Percentiles rank a stretch among this genome's conserved stretches.
These are phyloP conservation scores for Drosophila sulfurigaster DNA, from an alignment of 1,140 invertebrate genomes.

Conservation along the genomic window DNA sequence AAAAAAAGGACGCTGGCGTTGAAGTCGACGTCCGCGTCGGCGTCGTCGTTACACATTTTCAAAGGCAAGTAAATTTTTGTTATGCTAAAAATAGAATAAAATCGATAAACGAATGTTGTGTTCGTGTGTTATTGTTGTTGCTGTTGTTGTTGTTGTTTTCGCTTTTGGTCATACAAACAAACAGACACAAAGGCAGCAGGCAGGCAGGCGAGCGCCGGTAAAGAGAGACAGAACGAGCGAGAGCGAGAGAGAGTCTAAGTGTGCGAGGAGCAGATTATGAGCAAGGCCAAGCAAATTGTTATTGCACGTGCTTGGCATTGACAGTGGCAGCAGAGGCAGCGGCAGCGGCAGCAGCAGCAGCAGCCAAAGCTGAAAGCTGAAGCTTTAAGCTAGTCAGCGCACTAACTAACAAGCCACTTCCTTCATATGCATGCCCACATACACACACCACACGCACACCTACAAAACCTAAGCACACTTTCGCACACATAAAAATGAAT, in stretches of 20 bases:
- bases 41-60: conserved; percentile 59
- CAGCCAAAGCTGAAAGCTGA: conserved; percentile 10
- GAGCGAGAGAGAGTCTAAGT: neutral
- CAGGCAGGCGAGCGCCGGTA: conserved; percentile 31
- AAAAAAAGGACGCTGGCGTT: conserved; percentile 9
- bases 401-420: conserved; percentile 33
- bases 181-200: conserved; percentile 31
- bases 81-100: conserved; percentile 84
- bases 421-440: conserved; percentile 10
- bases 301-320: conserved; percentile 75
- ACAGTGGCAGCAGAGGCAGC: conserved; percentile 51
- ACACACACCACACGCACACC: neutral
- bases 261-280: conserved; percentile 10
- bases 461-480: neutral
- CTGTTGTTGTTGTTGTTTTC: conserved; percentile 40
- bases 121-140: conserved; percentile 29
- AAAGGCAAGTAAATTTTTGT: conserved; percentile 77
- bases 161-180: conserved; percentile 62
- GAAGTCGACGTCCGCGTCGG: conserved; percentile 16
- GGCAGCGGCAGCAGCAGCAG: conserved; percentile 19
- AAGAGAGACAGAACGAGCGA: conserved; percentile 3
- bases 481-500: neutral
- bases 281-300: conserved; percentile 29
- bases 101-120: conserved; percentile 82
- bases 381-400: conserved; percentile 26